Base-by-base conservation (phyloP, 2,888 invertebrate genomes). In the Agrilus mali region DNA sequence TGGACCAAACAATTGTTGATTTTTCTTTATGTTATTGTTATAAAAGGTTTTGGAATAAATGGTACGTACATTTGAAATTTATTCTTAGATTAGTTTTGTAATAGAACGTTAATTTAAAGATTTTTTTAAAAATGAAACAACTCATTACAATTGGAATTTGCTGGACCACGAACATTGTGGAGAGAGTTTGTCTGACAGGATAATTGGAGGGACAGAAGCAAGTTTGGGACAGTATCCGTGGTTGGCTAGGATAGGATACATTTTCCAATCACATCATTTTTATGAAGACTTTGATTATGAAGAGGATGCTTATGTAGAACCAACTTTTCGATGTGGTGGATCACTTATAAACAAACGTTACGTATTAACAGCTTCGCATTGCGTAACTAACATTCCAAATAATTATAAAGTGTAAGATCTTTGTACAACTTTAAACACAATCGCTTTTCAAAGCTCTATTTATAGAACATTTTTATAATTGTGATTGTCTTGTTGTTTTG, bases 221-320 rank as follows among this genome's bases (percentile, higher is more conserved):
- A 61, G 65, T 0, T 59, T 79, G 4, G 79, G 78, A 1, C 73
- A 77, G 52, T 78, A 73, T 57, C 80, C 80, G 2, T 80, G 79
- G 79, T 67, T 80, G 16, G 72, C 65, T 0, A 65, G 75, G 14
- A 64, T 80, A 7, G 78, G 75, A 42, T 78, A 76, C 52, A 50
- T 48, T 20, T 55, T 68, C 65, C 50, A 53, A n/a, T 20, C 4
- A 7, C 36, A 31, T 4, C 6, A 20, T 27, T 10, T 10, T 27
- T 4, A 36, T 7, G 27, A 36, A n/a, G 36, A 13, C n/a, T 10
- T 5, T 27, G 27, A 27, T 7, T 27, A 10, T 10, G 27, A 27
- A 4, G 42, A 38, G 4, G 42, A 47, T 32, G 20, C 46, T 36
- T 38, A 36, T 12, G 33, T 45, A 44, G 37, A 36, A 7, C 36